Base-by-base conservation (phyloP, 2,888 invertebrate genomes). In the Aspidiotus rigidus region DNA sequence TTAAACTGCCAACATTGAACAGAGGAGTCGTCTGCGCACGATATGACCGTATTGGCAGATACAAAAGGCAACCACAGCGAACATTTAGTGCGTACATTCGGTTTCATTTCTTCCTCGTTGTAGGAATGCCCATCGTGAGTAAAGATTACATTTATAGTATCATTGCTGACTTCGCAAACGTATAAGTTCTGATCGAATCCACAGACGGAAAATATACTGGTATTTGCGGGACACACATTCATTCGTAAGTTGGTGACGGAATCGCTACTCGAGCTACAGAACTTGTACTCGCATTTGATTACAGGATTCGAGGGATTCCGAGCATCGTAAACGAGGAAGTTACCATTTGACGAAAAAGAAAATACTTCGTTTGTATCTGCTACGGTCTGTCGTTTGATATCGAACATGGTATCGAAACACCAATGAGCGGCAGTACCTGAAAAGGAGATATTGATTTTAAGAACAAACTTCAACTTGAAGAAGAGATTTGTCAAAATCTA, bases 71-170 rank as follows among this genome's bases (percentile, higher is more conserved):
- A 11, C 72, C 72, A 72, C 59, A 71, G 8, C 49, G 54, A 17
- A 54, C 64, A 59, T 62, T 56, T 54, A 17, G 41, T 69, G 42
- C 59, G 69, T 10, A 67, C 15, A 49, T 64, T 71, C 17, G 55
- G 56, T 40, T 60, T 53, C 57, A 44, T 55, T 15, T 57, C 70
- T 57, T 64, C 62, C 53, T 72, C 70, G 42, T 44, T 66, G 53
- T 70, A 72, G 13, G 61, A 60, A 69, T 72, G 72, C 1, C 72
- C 72, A 44, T 72, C 72, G 57, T 72, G 72, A n/a, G 69, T 70
- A 59, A 72, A 72, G 7, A 57, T 66, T 15, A 49, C 28, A 7
- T 13, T 11, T 9, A 71, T 55, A 3, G 41, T 61, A 61, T 63
- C 28, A 10, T 59, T 15, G 10, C 13, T 28, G 17, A 70, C 41